A percentile compares a stretch with the other conserved stretches of the same genome.
Evolutionary conservation across 1,140 invertebrate species (phyloP).

Genomic region (Trichogramma pretiosum): DNA sequence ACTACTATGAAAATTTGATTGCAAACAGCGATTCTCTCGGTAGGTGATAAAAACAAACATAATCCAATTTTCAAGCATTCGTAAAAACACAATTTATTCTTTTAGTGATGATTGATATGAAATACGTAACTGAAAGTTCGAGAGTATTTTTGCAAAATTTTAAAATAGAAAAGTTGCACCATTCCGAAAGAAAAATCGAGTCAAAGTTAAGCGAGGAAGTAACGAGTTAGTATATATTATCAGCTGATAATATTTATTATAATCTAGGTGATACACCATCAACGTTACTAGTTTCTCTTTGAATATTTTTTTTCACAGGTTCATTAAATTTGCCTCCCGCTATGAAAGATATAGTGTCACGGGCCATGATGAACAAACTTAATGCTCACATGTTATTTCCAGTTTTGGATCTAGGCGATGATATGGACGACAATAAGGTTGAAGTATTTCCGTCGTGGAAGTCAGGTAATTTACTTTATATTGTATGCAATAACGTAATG

Average conservation of each 20-base stretch:
- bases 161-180: slow-evolving; percentile 35
- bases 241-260: slow-evolving; percentile 2
- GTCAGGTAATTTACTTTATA: slow-evolving; percentile 26
- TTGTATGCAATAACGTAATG: too few species aligned
- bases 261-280: not conserved
- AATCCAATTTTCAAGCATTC: too few species aligned
- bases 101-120: too few species aligned
- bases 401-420: too few species aligned
- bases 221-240: slow-evolving; percentile 28
- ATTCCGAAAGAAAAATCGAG: slow-evolving; percentile 23
- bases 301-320: slow-evolving; percentile 24
- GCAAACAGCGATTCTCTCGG: slow-evolving; percentile 50
- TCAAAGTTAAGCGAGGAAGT: slow-evolving; percentile 35
- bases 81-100: too few species aligned
- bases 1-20: slow-evolving; percentile 58
- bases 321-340: slow-evolving; percentile 39
- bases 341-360: slow-evolving; percentile 35
- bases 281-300: too few species aligned
- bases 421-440: too few species aligned
- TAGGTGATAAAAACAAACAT: too few species aligned
- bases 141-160: slow-evolving; percentile 47
- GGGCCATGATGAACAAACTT: slow-evolving; percentile 35
- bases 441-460: slow-evolving; percentile 34
- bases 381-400: slow-evolving; percentile 31
- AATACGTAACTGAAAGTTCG: slow-evolving; percentile 39